Conservation (phyloP, 2,113 vertebrate species). For the Neolamprologus brichardi region DNA sequence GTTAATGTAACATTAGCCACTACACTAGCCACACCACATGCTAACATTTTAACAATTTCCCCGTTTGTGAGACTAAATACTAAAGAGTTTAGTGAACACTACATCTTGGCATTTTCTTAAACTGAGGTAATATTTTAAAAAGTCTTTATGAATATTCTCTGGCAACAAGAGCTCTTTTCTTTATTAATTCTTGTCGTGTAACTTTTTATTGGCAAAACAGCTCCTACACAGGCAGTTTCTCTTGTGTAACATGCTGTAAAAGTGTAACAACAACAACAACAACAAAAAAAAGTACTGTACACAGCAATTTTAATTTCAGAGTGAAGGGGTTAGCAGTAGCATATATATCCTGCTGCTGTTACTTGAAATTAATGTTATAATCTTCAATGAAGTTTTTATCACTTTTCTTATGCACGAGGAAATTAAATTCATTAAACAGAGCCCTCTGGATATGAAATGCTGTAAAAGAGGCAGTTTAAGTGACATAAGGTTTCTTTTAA, state of each 20-base stretch:
- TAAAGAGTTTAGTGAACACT: neutral
- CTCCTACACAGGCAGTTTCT: neutral
- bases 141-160: neutral
- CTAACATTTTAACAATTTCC: neutral
- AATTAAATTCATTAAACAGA: constrained; percentile 61
- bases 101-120: neutral
- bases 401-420: constrained; percentile 58
- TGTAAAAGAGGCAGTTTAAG: constrained; percentile 31
- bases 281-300: neutral
- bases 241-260: neutral
- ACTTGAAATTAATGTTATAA: constrained; percentile 56
- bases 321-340: constrained; percentile 1
- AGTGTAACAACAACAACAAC: neutral
- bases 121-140: neutral
- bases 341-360: constrained; percentile 27
- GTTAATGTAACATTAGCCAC: neutral
- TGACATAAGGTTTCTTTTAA: constrained; percentile 9
- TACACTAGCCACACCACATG: neutral
- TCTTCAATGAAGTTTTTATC: constrained; percentile 58
- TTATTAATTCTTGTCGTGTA: neutral
- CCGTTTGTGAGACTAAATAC: neutral
- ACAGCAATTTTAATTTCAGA: neutral
- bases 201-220: neutral
- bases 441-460: constrained; percentile 48
- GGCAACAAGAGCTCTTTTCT: neutral